Evolutionary conservation across 2,797 vertebrate species (phyloP).

Genomic region (Sebastes kiyomatsui): DNA sequence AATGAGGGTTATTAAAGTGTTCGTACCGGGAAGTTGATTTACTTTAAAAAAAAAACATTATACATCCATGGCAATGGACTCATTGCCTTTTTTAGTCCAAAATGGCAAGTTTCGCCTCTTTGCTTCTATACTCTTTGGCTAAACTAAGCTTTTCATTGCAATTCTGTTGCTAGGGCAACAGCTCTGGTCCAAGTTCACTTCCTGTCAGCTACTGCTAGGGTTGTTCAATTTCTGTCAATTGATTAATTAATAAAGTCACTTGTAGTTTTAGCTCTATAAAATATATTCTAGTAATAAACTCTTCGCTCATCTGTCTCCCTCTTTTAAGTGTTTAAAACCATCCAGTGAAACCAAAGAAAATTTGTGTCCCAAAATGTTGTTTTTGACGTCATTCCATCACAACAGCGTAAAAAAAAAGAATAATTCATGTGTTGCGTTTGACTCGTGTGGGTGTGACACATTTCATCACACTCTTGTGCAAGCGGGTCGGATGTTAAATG

Average conservation of each 20-base stretch:
- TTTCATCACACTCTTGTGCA: constrained; percentile 52
- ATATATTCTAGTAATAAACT: background rate
- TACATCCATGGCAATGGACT: too few relatives aligned
- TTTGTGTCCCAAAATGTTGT: background rate
- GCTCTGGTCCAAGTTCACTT: background rate
- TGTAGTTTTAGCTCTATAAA: background rate
- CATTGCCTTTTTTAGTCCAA: too few relatives aligned
- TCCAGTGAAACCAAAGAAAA: background rate
- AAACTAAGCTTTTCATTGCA: background rate
- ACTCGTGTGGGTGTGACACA: constrained; percentile 27
- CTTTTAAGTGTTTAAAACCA: background rate
- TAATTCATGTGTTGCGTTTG: background rate
- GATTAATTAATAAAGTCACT: background rate
- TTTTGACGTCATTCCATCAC: background rate
- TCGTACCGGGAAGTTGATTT: too few relatives aligned
- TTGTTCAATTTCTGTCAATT: background rate
- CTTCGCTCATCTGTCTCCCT: background rate
- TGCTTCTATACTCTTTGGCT: too few relatives aligned
- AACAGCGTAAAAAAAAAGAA: background rate
- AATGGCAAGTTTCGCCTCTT: too few relatives aligned
- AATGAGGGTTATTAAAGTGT: too few relatives aligned
- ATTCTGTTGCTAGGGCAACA: background rate
- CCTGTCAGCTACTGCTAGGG: background rate
- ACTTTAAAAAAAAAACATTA: too few relatives aligned
- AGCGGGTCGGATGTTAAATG: constrained; percentile 19